A percentile compares a stretch with the other conserved stretches of the same genome.
Conservation (phyloP, 2,888 invertebrate genomes). For the Pyrochroa serraticornis region DNA sequence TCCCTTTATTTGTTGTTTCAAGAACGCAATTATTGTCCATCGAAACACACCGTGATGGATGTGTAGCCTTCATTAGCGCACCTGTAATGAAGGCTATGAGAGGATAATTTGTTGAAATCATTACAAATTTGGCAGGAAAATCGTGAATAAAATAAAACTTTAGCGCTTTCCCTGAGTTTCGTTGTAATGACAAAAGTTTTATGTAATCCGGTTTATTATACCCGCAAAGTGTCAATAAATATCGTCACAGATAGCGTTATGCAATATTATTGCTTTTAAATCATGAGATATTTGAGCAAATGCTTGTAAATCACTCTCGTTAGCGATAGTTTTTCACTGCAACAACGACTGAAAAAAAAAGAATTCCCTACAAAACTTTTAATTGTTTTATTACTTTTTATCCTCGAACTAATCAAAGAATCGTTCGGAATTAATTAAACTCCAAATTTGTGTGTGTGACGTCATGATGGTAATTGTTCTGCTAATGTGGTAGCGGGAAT, state of each 20-base stretch:
- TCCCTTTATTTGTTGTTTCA: no score
- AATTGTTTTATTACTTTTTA: slow-evolving; percentile 12
- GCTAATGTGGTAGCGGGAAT: no score
- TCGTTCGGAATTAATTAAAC: no score
- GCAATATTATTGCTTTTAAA: slow-evolving; percentile 23
- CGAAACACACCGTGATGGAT: no score
- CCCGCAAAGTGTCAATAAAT: slow-evolving; percentile 22
- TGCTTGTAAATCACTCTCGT: slow-evolving; percentile 3
- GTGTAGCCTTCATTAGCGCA: no score
- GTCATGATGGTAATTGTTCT: no score
- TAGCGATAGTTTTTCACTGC: background rate
- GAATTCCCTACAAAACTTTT: slow-evolving; percentile 3
- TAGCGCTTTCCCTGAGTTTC: background rate
- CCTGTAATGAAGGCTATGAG: no score
- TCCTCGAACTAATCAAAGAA: background rate
- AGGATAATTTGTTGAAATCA: no score
- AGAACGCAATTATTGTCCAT: no score
- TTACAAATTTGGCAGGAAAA: no score
- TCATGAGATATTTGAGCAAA: slow-evolving; percentile 9
- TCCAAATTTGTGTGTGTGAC: no score
- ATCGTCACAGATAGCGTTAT: slow-evolving; percentile 21
- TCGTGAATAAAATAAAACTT: no score
- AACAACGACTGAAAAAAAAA: background rate
- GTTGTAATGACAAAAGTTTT: slow-evolving; percentile 1
- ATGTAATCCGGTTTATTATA: slow-evolving; percentile 10